Conservation (phyloP, 2,113 vertebrate genomes). For the Syngnathus floridae region DNA sequence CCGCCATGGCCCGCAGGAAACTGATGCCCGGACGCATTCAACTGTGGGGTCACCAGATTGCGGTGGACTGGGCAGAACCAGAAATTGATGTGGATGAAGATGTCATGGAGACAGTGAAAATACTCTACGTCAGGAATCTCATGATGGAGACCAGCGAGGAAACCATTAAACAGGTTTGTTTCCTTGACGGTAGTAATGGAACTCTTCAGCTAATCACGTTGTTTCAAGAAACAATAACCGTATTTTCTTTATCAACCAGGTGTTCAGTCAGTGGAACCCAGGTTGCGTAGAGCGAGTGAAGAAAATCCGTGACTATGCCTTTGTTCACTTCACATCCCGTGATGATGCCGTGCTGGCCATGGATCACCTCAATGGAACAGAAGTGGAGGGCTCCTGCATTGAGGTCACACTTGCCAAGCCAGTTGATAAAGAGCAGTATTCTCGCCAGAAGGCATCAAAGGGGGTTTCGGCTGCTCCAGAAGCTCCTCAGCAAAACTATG, state of each 20-base stretch:
- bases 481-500: slow-evolving; percentile 77
- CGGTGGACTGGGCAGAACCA: slow-evolving; percentile 97
- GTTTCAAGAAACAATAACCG: neutral
- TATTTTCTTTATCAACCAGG: slow-evolving; percentile 49
- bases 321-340: slow-evolving; percentile 91
- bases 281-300: slow-evolving; percentile 95
- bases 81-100: slow-evolving; percentile 98
- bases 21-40: slow-evolving; percentile 97
- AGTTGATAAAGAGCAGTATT: slow-evolving; percentile 97
- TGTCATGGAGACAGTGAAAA: slow-evolving; percentile 98
- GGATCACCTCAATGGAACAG: slow-evolving; percentile 89
- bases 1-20: slow-evolving; percentile 95
- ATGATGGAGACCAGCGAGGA: slow-evolving; percentile 99
- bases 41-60: slow-evolving; percentile 97
- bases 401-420: slow-evolving; percentile 98
- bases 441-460: slow-evolving; percentile 95
- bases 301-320: slow-evolving; percentile 97
- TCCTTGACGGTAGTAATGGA: no score
- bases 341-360: slow-evolving; percentile 93
- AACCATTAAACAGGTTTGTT: slow-evolving; percentile 79
- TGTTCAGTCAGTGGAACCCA: slow-evolving; percentile 91
- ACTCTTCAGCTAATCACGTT: neutral
- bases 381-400: slow-evolving; percentile 92
- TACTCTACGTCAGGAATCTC: slow-evolving; percentile 95
- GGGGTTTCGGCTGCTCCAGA: slow-evolving; percentile 68